Evolutionary conservation across 2,797 vertebrate species (phyloP), one percentile per base, ranked within the genome.

Genomic region (Malacoctenus gilli): DNA sequence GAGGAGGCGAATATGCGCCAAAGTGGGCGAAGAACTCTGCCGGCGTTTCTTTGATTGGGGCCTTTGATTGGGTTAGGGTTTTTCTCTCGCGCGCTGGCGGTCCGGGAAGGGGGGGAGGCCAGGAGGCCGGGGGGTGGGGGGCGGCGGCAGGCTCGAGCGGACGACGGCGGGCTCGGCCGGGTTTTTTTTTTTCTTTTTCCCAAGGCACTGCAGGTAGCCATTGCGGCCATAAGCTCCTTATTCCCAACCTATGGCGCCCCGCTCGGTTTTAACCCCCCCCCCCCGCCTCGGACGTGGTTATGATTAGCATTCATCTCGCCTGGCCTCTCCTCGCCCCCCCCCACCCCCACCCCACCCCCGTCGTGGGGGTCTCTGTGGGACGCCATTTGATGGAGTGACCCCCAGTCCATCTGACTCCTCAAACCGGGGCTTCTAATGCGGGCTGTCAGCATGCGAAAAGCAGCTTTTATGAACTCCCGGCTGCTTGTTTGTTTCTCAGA

Each of bases 381-480:
- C 80, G 84, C 94, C 93, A 92, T 93, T 95, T 87, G 91, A 87
- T 87, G 92, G 85, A 92, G 91, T 92, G 92, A 91, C 93, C 94
- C 91, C 93, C 91, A 92, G 80, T 92, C 92, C 89, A 87, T 95
- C 94, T 94, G 91, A 94, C 90, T 92, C 93, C 91, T 95, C 92
- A 94, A 93, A 94, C 90, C 89, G 90, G 84, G 84, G 85, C 90
- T 91, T 92, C 62, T 93, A 95, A 95, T 94, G 77, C 84, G 89
- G 76, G 83, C 89, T 95, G 94, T 95, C 94, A 94, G 93, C 92
- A 93, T 93, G 89, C 89, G 38, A 91, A 92, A 93, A 89, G 86
- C 85, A 91, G 89, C 80, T 84, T 93, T 93, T 90, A 91, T 92
- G 88, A 87, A 83, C 89, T 92, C 48, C 79, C 91, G 74, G 85